Evolutionary conservation across 2,888 invertebrate species (phyloP).

Genomic region (Seladonia tumulorum): DNA sequence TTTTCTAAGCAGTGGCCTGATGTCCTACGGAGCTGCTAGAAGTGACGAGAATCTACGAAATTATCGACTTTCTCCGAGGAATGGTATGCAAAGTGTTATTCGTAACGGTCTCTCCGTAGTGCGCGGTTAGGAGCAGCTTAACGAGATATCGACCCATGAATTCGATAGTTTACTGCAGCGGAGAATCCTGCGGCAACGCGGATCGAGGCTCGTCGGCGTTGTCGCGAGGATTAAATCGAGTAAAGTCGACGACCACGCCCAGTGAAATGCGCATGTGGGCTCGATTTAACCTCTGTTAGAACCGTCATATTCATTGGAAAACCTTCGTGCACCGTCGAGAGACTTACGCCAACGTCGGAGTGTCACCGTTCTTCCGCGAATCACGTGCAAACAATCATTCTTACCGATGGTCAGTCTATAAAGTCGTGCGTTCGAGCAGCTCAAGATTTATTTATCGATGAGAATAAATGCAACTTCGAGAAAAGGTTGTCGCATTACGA

Average conservation of each 20-base stretch:
- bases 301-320: constrained; percentile 42
- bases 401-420: not conserved
- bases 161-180: constrained; percentile 52
- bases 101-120: constrained; percentile 2
- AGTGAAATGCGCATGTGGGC: constrained; percentile 64
- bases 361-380: constrained; percentile 13
- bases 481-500: not conserved
- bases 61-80: constrained; percentile 27
- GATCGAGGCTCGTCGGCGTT: constrained; percentile 38
- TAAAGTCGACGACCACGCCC: constrained; percentile 60
- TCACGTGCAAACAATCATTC: not conserved
- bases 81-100: constrained; percentile 1
- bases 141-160: constrained; percentile 55
- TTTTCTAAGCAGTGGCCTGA: not conserved
- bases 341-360: constrained; percentile 13
- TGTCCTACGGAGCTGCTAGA: not conserved
- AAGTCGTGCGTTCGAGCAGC: not conserved
- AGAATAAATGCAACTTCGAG: not conserved
- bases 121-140: constrained; percentile 29
- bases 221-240: constrained; percentile 61
- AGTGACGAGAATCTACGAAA: constrained; percentile 17
- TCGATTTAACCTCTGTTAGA: constrained; percentile 55
- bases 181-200: constrained; percentile 46
- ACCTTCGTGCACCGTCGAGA: constrained; percentile 28
- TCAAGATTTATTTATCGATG: not conserved